Evolutionary conservation across 2,888 invertebrate genomes (phyloP).

Genomic region (Aethes cnicana): DNA sequence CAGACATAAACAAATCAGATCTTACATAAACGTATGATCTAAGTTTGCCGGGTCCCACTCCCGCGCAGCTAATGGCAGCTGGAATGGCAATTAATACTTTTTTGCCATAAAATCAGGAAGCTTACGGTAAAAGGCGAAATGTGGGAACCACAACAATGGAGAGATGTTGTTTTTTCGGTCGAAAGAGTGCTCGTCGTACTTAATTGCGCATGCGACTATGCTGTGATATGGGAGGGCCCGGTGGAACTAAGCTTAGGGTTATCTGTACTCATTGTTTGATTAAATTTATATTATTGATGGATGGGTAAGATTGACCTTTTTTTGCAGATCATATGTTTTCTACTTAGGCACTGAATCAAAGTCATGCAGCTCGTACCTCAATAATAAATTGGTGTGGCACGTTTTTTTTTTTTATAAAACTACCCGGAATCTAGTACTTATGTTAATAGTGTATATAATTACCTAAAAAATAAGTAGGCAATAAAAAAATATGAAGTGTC

Average conservation of each 20-base stretch:
- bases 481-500: too few relatives aligned
- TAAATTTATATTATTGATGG: too few relatives aligned
- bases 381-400: too few relatives aligned
- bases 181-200: conserved; percentile 75
- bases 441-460: too few relatives aligned
- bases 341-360: too few relatives aligned
- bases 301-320: too few relatives aligned
- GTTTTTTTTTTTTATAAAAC: too few relatives aligned
- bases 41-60: conserved; percentile 27
- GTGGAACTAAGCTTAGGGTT: conserved; percentile 36
- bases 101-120: conserved; percentile 75
- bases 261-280: conserved; percentile 21
- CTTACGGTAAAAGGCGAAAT: conserved; percentile 74
- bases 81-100: conserved; percentile 76
- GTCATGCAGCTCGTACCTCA: too few relatives aligned
- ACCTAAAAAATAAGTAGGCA: too few relatives aligned
- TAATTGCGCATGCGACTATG: conserved; percentile 70
- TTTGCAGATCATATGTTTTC: too few relatives aligned
- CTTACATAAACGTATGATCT: conserved; percentile 30
- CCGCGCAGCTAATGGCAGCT: conserved; percentile 51
- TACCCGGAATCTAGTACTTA: too few relatives aligned
- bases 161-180: conserved; percentile 76
- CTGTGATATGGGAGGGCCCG: conserved; percentile 51
- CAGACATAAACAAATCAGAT: background rate
- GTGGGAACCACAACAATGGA: conserved; percentile 79